Evolutionary conservation across 2,797 vertebrate species (phyloP).

Genomic region (Neomorphus geoffroyi): DNA sequence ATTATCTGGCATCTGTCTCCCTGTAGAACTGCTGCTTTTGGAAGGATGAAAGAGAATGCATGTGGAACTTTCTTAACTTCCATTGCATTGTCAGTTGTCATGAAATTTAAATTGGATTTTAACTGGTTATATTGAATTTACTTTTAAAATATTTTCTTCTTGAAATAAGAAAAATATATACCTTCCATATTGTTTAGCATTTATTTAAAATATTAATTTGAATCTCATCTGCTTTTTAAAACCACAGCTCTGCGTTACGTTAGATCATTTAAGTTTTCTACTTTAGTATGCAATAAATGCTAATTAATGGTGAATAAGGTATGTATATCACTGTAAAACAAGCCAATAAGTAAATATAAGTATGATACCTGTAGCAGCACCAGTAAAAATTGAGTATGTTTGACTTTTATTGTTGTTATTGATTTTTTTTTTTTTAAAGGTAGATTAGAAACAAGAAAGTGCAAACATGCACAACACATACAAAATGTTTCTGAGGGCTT

Average conservation of each 20-base stretch:
- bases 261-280: background rate
- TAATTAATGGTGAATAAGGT: background rate
- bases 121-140: background rate
- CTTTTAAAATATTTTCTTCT: background rate
- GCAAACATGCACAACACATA: background rate
- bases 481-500: background rate
- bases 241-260: background rate
- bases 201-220: background rate
- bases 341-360: background rate
- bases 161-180: background rate
- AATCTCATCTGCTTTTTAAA: background rate
- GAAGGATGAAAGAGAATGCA: background rate
- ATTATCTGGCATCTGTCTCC: background rate
- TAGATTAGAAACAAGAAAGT: background rate
- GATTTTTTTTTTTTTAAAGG: background rate
- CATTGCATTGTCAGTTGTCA: background rate
- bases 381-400: background rate
- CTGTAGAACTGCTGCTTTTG: background rate
- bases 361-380: background rate
- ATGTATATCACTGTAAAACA: background rate
- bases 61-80: background rate
- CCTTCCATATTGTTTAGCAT: background rate
- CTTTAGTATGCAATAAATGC: background rate
- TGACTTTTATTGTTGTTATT: background rate
- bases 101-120: background rate